Percentiles rank a stretch among this genome's conserved stretches.
These are phyloP conservation scores for Contarinia nasturtii DNA, from an alignment of 1,140 invertebrate genomes.

Conservation along the genomic window DNA sequence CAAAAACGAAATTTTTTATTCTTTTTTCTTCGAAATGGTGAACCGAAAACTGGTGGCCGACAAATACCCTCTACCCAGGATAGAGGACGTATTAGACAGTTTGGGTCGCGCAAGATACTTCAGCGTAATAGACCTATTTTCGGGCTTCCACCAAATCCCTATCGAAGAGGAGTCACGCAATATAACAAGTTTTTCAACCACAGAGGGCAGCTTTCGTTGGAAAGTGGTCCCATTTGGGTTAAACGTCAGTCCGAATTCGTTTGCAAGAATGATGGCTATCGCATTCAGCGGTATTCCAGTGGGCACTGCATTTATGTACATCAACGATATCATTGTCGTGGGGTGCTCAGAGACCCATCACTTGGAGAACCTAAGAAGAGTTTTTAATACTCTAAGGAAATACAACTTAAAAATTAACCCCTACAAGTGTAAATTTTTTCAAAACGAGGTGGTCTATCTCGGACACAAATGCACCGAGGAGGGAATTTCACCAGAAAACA, in stretches of 20 bases:
- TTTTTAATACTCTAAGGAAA: constrained; percentile 7
- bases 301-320: too few relatives aligned
- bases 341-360: not conserved
- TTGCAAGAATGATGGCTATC: too few relatives aligned
- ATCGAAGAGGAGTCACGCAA: constrained; percentile 11
- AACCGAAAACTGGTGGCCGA: constrained; percentile 5
- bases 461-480: constrained; percentile 9
- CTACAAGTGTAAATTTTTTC: constrained; percentile 10
- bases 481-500: constrained; percentile 9
- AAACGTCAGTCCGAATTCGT: not conserved
- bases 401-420: constrained; percentile 12
- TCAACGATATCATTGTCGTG: too few relatives aligned
- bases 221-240: constrained; percentile 17
- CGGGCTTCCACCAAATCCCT: constrained; percentile 12
- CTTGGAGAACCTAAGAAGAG: constrained; percentile 5
- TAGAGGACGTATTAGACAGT: constrained; percentile 22
- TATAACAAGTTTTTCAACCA: too few relatives aligned
- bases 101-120: constrained; percentile 10
- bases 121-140: constrained; percentile 8
- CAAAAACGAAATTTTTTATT: too few relatives aligned
- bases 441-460: constrained; percentile 8
- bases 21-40: constrained; percentile 17
- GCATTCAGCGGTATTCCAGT: too few relatives aligned
- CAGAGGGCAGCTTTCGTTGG: constrained; percentile 17
- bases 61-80: constrained; percentile 20